A percentile compares a stretch with the other conserved stretches of the same genome.
Conservation (phyloP, 2,113 vertebrate species). For the Macrotus californicus region DNA sequence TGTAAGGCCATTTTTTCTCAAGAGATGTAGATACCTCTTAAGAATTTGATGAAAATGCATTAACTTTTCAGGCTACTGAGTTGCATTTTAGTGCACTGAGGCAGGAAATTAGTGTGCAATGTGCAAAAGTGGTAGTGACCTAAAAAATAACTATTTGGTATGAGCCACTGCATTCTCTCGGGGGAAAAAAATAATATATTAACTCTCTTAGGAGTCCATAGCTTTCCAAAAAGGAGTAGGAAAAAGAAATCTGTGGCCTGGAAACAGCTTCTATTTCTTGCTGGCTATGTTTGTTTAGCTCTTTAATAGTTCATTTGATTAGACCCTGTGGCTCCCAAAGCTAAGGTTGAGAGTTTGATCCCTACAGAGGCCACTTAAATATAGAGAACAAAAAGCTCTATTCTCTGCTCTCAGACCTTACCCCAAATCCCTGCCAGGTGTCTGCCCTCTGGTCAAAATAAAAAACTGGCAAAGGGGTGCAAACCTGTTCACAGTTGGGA, state of each 20-base stretch:
- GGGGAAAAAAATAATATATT: neutral
- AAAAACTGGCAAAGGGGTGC: constrained; percentile 56
- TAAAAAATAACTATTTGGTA: constrained; percentile 70
- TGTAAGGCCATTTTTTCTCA: constrained; percentile 66
- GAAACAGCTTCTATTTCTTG: constrained; percentile 51
- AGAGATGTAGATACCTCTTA: constrained; percentile 65
- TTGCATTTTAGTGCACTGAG: constrained; percentile 61
- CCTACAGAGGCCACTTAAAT: constrained; percentile 48
- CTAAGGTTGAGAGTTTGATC: constrained; percentile 58
- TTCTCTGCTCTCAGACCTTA: constrained; percentile 43
- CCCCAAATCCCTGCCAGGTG: constrained; percentile 61
- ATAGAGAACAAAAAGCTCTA: constrained; percentile 61
- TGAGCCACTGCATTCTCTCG: constrained; percentile 14
- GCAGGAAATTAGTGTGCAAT: constrained; percentile 58
- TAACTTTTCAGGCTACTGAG: constrained; percentile 65
- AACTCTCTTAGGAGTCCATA: constrained; percentile 31
- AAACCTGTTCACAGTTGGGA: neutral
- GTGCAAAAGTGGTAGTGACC: constrained; percentile 45
- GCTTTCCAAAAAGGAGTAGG: neutral
- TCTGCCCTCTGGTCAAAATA: constrained; percentile 62
- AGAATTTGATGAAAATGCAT: constrained; percentile 71
- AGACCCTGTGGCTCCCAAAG: constrained; percentile 42
- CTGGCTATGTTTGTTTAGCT: constrained; percentile 2
- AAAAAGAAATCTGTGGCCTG: constrained; percentile 38
- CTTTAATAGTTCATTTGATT: constrained; percentile 57